Evolutionary conservation across 2,113 vertebrate genomes (phyloP).

Genomic region (Pardalotus punctatus): DNA sequence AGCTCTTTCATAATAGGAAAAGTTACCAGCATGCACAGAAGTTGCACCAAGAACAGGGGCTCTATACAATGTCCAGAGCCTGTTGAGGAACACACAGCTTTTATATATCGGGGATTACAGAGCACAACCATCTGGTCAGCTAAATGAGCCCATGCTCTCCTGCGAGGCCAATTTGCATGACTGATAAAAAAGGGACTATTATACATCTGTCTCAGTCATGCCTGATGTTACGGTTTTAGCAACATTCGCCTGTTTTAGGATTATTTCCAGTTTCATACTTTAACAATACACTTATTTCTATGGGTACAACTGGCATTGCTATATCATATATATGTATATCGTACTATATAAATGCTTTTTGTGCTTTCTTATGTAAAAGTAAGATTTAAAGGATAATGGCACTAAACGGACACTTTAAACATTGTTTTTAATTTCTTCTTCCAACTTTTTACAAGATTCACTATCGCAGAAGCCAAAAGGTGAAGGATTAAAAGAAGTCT

Average conservation of each 20-base stretch:
- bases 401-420: constrained; percentile 3
- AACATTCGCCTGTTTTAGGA: not conserved
- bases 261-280: not conserved
- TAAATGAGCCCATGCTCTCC: constrained; percentile 12
- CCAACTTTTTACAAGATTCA: not conserved
- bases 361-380: not conserved
- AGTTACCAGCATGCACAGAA: constrained; percentile 37
- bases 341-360: not conserved
- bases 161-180: not conserved
- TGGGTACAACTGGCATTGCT: not conserved
- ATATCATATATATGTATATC: no score
- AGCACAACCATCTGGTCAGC: constrained; percentile 56
- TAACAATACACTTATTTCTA: not conserved
- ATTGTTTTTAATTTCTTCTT: constrained; percentile 16
- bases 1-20: constrained; percentile 56
- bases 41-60: constrained; percentile 29
- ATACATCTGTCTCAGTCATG: not conserved
- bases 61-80: constrained; percentile 39
- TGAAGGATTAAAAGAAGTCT: constrained; percentile 33
- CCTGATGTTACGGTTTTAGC: not conserved
- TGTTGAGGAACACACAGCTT: constrained; percentile 33
- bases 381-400: constrained; percentile 19
- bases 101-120: constrained; percentile 45
- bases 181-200: not conserved
- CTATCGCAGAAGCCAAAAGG: not conserved